A percentile compares a stretch with the other conserved stretches of the same genome.
Evolutionary conservation across 1,140 invertebrate species (phyloP).

Genomic region (Leptonema lineaticorne): DNA sequence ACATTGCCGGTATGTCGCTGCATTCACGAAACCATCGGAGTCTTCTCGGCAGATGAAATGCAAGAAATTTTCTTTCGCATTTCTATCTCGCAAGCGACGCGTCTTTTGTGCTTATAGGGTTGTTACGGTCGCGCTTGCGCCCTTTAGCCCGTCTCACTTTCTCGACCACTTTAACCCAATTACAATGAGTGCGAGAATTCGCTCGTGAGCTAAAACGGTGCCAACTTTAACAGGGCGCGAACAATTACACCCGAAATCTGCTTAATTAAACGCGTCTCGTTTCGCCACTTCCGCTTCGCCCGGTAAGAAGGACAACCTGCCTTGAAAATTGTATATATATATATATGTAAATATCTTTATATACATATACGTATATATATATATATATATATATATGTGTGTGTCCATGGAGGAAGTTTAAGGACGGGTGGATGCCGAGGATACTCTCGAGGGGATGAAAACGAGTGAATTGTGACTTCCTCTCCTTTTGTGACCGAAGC

Average conservation of each 20-base stretch:
- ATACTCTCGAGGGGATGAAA: not conserved
- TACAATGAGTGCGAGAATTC: not conserved
- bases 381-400: not conserved
- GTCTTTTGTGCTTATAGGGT: too few species aligned
- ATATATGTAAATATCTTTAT: too few species aligned
- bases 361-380: not conserved
- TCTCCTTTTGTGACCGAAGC: slow-evolving; percentile 15
- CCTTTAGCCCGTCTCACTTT: not conserved
- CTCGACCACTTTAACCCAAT: slow-evolving; percentile 15
- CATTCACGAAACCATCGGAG: too few species aligned
- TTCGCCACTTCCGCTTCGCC: not conserved
- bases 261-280: slow-evolving; percentile 20
- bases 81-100: too few species aligned
- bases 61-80: too few species aligned
- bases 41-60: too few species aligned
- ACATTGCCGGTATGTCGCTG: too few species aligned
- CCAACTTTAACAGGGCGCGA: slow-evolving; percentile 16
- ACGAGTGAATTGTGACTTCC: slow-evolving; percentile 36
- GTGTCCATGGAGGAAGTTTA: not conserved
- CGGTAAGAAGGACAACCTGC: too few species aligned
- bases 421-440: not conserved
- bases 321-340: too few species aligned
- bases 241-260: slow-evolving; percentile 21
- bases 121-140: too few species aligned
- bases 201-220: slow-evolving; percentile 5